These are phyloP conservation scores for Paelopatides confundens DNA, from an alignment of 53 echinoderm and acorn worm genomes.

Conservation along the genomic window DNA sequence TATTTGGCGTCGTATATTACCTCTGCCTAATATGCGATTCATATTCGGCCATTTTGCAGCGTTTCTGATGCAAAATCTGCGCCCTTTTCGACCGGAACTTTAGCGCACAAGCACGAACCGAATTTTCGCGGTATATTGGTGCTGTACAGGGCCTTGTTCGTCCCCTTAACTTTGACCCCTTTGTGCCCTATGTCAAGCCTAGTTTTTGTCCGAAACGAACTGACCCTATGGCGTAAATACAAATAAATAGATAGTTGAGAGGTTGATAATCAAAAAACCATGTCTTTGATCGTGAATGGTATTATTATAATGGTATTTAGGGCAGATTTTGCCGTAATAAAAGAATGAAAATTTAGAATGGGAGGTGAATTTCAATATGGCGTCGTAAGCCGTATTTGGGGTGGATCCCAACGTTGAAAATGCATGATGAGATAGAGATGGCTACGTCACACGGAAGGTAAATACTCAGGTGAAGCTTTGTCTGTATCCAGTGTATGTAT, in stretches of 20 bases:
- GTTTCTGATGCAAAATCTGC: background rate
- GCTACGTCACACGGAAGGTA: constrained; percentile 20
- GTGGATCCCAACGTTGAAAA: constrained; percentile 44
- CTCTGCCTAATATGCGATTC: background rate
- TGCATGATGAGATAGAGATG: constrained; percentile 30
- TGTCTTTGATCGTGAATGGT: background rate
- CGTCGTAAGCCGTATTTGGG: constrained; percentile 50
- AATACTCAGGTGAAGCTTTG: constrained; percentile 4
- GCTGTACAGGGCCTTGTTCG: constrained; percentile 42
- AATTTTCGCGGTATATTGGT: constrained; percentile 51
- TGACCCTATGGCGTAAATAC: constrained; percentile 49
- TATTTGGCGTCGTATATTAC: background rate
- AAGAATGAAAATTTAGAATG: background rate
- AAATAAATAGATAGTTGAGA: background rate
- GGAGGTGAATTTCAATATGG: constrained; percentile 53
- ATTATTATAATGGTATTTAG: background rate
- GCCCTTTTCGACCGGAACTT: background rate
- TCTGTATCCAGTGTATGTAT: background rate
- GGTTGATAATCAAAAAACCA: background rate
- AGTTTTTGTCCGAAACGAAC: constrained; percentile 54
- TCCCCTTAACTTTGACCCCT: constrained; percentile 63
- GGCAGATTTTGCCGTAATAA: background rate
- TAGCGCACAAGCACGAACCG: constrained; percentile 5
- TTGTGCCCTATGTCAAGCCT: constrained; percentile 62
- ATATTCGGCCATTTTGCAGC: background rate